Evolutionary conservation across 2,797 vertebrate genomes (phyloP).

Genomic region (Spondyliosoma cantharus): DNA sequence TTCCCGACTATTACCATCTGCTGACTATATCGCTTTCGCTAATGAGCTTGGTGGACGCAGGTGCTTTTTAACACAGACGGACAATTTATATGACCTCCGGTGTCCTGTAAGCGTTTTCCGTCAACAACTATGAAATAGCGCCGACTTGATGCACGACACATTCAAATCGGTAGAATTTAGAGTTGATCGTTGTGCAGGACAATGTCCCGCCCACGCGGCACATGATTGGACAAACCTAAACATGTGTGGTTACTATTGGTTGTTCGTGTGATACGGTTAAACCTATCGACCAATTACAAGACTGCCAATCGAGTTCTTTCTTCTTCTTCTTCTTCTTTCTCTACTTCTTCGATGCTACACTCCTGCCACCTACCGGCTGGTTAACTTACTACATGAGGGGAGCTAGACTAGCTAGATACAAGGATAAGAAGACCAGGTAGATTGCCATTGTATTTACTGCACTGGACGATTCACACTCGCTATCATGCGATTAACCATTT

Average conservation of each 20-base stretch:
- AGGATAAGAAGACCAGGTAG: background rate
- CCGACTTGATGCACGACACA: slow-evolving; percentile 5
- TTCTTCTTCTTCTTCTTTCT: slow-evolving; percentile 45
- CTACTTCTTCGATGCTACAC: slow-evolving; percentile 14
- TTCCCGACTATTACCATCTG: slow-evolving; percentile 20
- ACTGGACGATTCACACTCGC: no score
- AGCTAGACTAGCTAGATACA: background rate
- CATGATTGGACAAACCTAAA: slow-evolving; percentile 37
- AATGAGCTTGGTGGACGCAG: no score
- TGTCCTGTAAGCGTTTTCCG: background rate
- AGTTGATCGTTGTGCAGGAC: background rate
- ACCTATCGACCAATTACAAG: slow-evolving; percentile 19
- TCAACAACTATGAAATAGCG: background rate
- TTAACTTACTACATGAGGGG: background rate
- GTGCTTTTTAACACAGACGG: background rate
- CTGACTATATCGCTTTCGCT: background rate
- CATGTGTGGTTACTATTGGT: slow-evolving; percentile 13
- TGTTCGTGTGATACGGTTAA: accelerated
- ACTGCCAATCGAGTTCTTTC: background rate
- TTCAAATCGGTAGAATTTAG: slow-evolving; percentile 36
- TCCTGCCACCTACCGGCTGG: slow-evolving; percentile 34
- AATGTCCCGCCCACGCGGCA: slow-evolving; percentile 12
- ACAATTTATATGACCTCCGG: background rate
- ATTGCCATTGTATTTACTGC: slow-evolving; percentile 1
- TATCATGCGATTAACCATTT: accelerated